Evolutionary conservation across 2,888 invertebrate species (phyloP).

Genomic region (Anoplius nigerrimus): DNA sequence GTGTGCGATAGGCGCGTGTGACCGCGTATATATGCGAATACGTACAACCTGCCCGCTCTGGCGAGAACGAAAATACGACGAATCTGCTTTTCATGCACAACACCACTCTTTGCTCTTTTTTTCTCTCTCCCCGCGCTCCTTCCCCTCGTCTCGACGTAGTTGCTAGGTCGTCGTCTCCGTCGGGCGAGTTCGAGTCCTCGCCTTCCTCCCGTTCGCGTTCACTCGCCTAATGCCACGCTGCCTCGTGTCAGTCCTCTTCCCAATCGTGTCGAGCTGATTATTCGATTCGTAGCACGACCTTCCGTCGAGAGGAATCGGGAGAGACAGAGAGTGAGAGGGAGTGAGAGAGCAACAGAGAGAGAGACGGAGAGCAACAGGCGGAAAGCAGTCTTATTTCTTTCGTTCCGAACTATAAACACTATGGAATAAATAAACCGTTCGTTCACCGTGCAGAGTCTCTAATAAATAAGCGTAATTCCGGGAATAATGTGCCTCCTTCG

Average conservation of each 20-base stretch:
- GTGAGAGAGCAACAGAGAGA: slow-evolving; percentile 1
- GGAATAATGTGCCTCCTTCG: slow-evolving; percentile 11
- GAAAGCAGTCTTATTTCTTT: background rate
- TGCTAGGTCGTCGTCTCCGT: background rate
- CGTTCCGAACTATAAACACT: slow-evolving; percentile 32
- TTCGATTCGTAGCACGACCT: background rate
- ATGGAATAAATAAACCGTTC: slow-evolving; percentile 32
- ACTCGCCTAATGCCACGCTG: background rate
- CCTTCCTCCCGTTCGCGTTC: background rate
- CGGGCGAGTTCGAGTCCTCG: too few species aligned
- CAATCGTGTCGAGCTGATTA: background rate
- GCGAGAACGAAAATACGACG: slow-evolving; percentile 26
- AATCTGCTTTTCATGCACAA: slow-evolving; percentile 28
- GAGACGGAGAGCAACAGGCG: background rate
- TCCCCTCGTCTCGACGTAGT: background rate
- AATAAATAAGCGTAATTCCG: slow-evolving; percentile 60
- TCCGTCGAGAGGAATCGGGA: background rate
- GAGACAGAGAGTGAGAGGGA: slow-evolving; percentile 1
- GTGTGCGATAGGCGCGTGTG: background rate
- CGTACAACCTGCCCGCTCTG: slow-evolving; percentile 5
- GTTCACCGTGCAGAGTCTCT: slow-evolving; percentile 11
- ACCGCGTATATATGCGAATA: background rate
- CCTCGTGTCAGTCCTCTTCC: background rate
- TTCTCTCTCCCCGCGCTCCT: background rate
- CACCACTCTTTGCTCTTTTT: slow-evolving; percentile 30